These are phyloP conservation scores for Synaphobranchus kaupii DNA, from an alignment of 2,797 vertebrate species.

Conservation along the genomic window DNA sequence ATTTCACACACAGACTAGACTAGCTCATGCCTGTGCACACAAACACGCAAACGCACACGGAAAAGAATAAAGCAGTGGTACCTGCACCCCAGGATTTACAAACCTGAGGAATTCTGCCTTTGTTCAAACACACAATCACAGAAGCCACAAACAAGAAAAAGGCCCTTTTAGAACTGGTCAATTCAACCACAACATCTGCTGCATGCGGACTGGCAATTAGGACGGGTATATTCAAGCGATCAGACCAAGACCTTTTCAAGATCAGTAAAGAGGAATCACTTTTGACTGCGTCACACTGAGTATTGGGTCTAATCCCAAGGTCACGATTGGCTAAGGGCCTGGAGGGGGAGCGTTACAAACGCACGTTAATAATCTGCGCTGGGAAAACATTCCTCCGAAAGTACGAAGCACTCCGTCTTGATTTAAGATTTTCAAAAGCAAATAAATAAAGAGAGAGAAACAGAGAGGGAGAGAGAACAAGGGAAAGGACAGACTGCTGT, in stretches of 20 bases:
- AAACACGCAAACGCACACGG: background rate
- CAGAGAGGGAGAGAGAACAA: slow-evolving; percentile 40
- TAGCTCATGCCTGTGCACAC: too few relatives aligned
- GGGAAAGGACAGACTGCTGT: slow-evolving; percentile 74
- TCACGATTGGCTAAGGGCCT: slow-evolving; percentile 54
- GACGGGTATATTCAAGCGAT: background rate
- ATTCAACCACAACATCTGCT: background rate
- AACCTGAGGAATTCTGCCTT: background rate
- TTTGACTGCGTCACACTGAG: background rate
- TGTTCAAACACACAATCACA: background rate
- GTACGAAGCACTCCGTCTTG: slow-evolving; percentile 65
- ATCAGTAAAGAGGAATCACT: slow-evolving; percentile 2
- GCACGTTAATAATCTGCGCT: slow-evolving; percentile 62
- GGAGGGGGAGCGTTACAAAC: slow-evolving; percentile 55
- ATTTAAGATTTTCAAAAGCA: slow-evolving; percentile 60
- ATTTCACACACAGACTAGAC: too few relatives aligned
- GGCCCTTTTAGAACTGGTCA: background rate
- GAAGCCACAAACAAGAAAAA: background rate
- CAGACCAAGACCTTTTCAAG: background rate
- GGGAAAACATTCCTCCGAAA: slow-evolving; percentile 69
- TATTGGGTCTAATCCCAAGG: slow-evolving; percentile 52
- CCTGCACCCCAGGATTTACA: background rate
- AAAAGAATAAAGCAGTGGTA: background rate
- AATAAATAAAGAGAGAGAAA: slow-evolving; percentile 46
- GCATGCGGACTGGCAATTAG: background rate